A percentile compares a stretch with the other conserved stretches of the same genome.
These are phyloP conservation scores for Toxostoma redivivum DNA, from an alignment of 2,113 vertebrate species.

Conservation along the genomic window DNA sequence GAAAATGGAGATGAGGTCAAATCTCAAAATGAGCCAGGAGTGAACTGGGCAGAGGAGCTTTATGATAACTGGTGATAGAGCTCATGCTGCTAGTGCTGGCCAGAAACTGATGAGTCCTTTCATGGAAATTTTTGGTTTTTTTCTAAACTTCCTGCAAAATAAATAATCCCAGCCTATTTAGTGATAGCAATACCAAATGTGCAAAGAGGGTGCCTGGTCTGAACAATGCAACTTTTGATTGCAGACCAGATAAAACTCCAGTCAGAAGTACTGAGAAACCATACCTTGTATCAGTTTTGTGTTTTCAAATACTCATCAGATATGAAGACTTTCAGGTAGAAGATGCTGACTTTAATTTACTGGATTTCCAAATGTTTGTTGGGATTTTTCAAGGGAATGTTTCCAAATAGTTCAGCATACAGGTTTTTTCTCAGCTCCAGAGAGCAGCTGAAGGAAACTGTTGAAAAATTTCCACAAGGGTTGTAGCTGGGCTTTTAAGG, in stretches of 20 bases:
- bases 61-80: not conserved
- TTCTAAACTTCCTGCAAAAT: not conserved
- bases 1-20: not conserved
- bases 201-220: not conserved
- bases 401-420: not conserved
- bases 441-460: not conserved
- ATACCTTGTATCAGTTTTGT: not conserved
- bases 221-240: not conserved
- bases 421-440: not conserved
- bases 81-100: not conserved
- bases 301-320: not conserved
- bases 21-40: not conserved
- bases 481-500: not conserved
- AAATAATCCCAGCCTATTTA: not conserved
- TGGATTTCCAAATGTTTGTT: not conserved
- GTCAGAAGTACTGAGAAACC: not conserved
- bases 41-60: not conserved
- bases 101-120: not conserved
- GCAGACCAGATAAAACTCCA: not conserved
- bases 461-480: not conserved
- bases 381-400: not conserved
- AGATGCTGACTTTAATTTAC: not conserved
- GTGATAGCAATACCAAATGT: not conserved
- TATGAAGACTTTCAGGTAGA: not conserved
- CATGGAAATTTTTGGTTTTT: rapidly evolving